Percentiles rank a stretch among this genome's conserved stretches.
phyloP scores from a whole-genome alignment of 2,113 vertebrate genomes.

The Caranx ignobilis region DNA sequence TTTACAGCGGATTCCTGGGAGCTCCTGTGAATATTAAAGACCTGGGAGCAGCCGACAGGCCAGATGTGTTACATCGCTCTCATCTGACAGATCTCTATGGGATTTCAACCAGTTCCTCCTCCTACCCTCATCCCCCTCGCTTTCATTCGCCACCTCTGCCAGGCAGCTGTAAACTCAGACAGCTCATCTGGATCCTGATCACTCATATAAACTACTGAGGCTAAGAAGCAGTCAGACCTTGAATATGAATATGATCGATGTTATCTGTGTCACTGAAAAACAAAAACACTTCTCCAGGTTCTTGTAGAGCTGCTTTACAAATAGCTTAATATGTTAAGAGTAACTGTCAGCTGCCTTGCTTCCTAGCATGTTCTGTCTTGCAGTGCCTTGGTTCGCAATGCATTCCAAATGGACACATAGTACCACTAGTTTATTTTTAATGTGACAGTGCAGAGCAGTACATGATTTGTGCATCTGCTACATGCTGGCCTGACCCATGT shows the following conservation, averaged over 20 bases:
- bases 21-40: conserved; percentile 83
- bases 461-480: conserved; percentile 47
- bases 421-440: conserved; percentile 50
- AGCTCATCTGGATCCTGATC: conserved; percentile 13
- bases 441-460: conserved; percentile 5
- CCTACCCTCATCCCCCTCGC: background rate
- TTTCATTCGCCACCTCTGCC: conserved; percentile 23
- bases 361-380: background rate
- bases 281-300: background rate
- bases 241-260: background rate
- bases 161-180: conserved; percentile 20
- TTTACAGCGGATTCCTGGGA: conserved; percentile 77
- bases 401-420: conserved; percentile 27
- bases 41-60: conserved; percentile 61
- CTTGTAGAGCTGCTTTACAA: conserved; percentile 12
- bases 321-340: background rate
- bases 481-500: conserved; percentile 9
- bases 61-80: conserved; percentile 81
- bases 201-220: background rate
- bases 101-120: conserved; percentile 42
- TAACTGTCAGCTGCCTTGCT: background rate
- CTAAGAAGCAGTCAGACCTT: conserved; percentile 6
- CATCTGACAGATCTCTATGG: conserved; percentile 67
- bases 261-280: conserved; percentile 5
- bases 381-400: conserved; percentile 1